Percentiles rank a stretch among this genome's conserved stretches.
Evolutionary conservation across 2,888 invertebrate genomes (phyloP).

Genomic region (Slavum lentiscoides): DNA sequence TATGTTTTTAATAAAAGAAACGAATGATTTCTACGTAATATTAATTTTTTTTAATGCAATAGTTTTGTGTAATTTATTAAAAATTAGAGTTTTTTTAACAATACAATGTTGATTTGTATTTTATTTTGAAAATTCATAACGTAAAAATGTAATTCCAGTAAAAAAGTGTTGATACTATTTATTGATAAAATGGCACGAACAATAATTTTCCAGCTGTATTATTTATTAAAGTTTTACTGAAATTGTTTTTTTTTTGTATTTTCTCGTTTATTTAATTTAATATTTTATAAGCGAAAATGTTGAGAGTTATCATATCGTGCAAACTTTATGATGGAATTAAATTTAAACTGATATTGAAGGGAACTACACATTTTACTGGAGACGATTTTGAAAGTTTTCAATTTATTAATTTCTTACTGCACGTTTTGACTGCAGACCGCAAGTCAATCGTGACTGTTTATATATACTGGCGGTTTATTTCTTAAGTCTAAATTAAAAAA

Average conservation of each 20-base stretch:
- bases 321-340: constrained; percentile 18
- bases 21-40: no score
- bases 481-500: not conserved
- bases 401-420: constrained; percentile 29
- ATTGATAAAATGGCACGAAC: not conserved
- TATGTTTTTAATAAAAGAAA: no score
- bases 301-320: not conserved
- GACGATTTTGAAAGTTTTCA: constrained; percentile 30
- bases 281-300: not conserved
- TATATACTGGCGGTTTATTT: not conserved
- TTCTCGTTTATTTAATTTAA: constrained; percentile 15
- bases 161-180: not conserved
- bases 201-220: not conserved
- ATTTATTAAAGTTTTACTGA: not conserved
- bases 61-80: no score
- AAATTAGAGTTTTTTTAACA: no score
- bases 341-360: constrained; percentile 5
- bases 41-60: no score
- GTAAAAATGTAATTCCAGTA: not conserved
- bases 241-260: not conserved
- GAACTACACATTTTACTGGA: not conserved
- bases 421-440: constrained; percentile 23
- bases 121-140: not conserved
- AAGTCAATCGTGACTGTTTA: constrained; percentile 1
- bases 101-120: not conserved